A percentile compares a stretch with the other conserved stretches of the same genome.
These are phyloP conservation scores for Atethmia centrago DNA, from an alignment of 2,888 invertebrate species.

Conservation along the genomic window DNA sequence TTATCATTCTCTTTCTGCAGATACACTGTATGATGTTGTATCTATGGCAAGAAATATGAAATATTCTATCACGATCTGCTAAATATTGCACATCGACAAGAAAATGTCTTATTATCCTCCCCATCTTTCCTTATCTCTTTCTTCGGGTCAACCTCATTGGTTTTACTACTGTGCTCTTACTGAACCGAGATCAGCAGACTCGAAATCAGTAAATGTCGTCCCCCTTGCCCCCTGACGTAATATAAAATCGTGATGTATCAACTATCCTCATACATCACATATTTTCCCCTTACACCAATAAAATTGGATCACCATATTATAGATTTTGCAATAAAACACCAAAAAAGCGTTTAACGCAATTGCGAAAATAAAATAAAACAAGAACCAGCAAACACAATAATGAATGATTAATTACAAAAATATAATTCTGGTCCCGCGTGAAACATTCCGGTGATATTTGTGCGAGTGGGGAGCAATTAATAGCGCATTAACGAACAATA, in stretches of 20 bases:
- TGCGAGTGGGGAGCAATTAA: constrained; percentile 70
- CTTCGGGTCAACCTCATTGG: too few species aligned
- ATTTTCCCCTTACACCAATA: constrained; percentile 33
- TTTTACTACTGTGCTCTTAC: too few species aligned
- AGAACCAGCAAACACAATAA: constrained; percentile 55
- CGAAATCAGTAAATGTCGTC: too few species aligned
- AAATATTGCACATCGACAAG: too few species aligned
- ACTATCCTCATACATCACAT: constrained; percentile 1
- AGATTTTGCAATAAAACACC: constrained; percentile 34
- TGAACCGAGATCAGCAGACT: too few species aligned
- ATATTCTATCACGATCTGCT: too few species aligned
- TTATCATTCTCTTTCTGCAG: neutral
- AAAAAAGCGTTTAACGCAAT: constrained; percentile 32
- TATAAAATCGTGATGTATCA: neutral
- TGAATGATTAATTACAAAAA: constrained; percentile 66
- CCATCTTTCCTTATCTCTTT: too few species aligned
- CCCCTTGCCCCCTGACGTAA: neutral
- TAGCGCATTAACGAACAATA: constrained; percentile 75
- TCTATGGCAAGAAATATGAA: too few species aligned
- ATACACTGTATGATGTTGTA: too few species aligned
- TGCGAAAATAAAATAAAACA: constrained; percentile 44
- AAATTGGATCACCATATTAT: constrained; percentile 29
- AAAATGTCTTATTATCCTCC: too few species aligned
- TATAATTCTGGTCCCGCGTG: constrained; percentile 52
- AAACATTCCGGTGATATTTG: constrained; percentile 55